A percentile compares a stretch with the other conserved stretches of the same genome.
These are phyloP conservation scores for Rotaria sp. DNA, from an alignment of 2,888 invertebrate species.

Conservation along the genomic window DNA sequence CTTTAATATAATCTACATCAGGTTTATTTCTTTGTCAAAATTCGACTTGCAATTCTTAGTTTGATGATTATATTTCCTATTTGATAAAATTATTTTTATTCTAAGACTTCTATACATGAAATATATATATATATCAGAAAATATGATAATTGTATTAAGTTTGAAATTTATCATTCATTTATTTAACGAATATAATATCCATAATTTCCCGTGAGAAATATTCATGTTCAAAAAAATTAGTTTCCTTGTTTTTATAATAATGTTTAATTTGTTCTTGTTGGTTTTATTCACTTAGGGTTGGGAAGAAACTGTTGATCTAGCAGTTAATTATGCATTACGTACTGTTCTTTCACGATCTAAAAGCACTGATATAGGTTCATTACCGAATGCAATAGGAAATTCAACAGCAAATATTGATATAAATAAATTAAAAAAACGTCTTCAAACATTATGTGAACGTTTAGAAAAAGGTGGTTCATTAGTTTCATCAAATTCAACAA, in stretches of 20 bases:
- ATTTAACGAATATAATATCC: neutral
- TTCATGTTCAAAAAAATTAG: too few species aligned
- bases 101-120: too few species aligned
- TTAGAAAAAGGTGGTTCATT: constrained; percentile 51
- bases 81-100: too few species aligned
- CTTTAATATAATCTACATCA: too few species aligned
- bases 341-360: constrained; percentile 44
- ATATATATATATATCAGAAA: too few species aligned
- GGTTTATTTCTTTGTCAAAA: too few species aligned
- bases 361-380: neutral
- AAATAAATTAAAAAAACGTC: constrained; percentile 55
- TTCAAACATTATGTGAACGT: constrained; percentile 54
- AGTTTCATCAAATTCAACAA: neutral
- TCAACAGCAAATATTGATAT: constrained; percentile 52
- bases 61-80: too few species aligned
- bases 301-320: constrained; percentile 70
- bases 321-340: constrained; percentile 64
- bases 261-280: neutral
- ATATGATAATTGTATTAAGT: too few species aligned
- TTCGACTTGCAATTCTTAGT: too few species aligned
- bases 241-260: too few species aligned
- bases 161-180: too few species aligned
- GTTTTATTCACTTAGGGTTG: constrained; percentile 62
- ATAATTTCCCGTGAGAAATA: constrained; percentile 30
- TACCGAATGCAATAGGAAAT: constrained; percentile 63